phyloP scores from a whole-genome alignment of 2,797 vertebrate genomes.

The Lagocephalus sceleratus region DNA sequence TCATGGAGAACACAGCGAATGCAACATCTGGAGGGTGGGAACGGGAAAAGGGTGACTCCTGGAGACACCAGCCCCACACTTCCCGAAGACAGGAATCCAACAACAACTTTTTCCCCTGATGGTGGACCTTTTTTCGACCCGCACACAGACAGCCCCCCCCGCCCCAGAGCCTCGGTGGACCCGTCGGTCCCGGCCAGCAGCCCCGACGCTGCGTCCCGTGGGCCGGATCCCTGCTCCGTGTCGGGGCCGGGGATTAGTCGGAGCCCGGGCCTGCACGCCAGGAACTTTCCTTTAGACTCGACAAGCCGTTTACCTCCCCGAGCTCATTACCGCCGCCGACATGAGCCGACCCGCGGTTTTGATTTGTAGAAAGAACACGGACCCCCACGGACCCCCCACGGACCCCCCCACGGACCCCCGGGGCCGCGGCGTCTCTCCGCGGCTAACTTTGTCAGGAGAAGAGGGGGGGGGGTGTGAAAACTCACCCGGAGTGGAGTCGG shows the following conservation, averaged over 20 bases:
- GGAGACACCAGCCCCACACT: too few relatives aligned
- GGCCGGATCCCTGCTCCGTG: slow-evolving; percentile 30
- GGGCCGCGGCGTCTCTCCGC: neutral
- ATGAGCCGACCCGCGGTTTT: too few relatives aligned
- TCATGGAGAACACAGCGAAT: too few relatives aligned
- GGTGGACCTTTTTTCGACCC: neutral
- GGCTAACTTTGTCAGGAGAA: slow-evolving; percentile 25
- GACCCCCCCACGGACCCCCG: too few relatives aligned
- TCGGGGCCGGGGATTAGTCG: slow-evolving; percentile 59
- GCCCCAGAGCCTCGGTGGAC: too few relatives aligned
- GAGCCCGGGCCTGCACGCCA: slow-evolving; percentile 56
- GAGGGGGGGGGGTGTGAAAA: slow-evolving; percentile 13
- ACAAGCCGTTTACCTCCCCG: slow-evolving; percentile 17
- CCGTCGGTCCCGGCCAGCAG: neutral
- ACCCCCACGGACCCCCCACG: too few relatives aligned
- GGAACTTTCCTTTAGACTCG: slow-evolving; percentile 39
- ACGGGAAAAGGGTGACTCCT: too few relatives aligned
- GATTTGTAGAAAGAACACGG: slow-evolving; percentile 29
- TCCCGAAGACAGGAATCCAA: neutral
- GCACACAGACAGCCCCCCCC: too few relatives aligned
- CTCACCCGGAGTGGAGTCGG: slow-evolving; percentile 53
- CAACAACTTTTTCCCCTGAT: neutral
- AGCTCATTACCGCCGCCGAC: slow-evolving; percentile 1
- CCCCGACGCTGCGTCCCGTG: slow-evolving; percentile 7
- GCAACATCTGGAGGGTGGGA: too few relatives aligned